phyloP scores from a whole-genome alignment of 2,113 vertebrate species.

The Herpailurus yagouaroundi region DNA sequence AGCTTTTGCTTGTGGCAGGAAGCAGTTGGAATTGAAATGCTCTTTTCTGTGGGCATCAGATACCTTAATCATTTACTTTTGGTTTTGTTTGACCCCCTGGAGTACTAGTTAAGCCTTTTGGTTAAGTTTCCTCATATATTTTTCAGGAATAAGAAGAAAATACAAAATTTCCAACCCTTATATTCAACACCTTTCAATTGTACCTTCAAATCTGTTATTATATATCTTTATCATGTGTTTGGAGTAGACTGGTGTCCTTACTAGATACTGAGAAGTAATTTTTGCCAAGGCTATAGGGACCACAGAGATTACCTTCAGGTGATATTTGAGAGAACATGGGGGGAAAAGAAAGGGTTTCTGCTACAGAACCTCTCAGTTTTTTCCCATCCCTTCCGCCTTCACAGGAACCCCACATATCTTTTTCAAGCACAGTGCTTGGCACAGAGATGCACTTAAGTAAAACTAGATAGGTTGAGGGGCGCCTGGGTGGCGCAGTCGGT shows the following conservation, averaged over 20 bases:
- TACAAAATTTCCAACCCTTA: neutral
- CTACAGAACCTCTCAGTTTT: neutral
- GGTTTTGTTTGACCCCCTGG: neutral
- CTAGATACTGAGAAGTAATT: neutral
- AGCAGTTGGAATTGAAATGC: neutral
- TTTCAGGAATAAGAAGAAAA: constrained; percentile 22
- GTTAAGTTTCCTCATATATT: neutral
- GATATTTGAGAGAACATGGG: neutral
- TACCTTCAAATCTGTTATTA: neutral
- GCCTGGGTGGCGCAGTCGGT: no score
- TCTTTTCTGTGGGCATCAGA: neutral
- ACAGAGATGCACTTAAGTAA: neutral
- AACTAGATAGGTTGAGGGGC: neutral
- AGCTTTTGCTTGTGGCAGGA: neutral
- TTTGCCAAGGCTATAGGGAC: neutral
- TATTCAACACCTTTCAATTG: constrained; percentile 1
- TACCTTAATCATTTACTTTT: neutral
- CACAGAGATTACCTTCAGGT: neutral
- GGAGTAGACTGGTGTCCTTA: neutral
- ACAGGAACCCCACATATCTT: neutral
- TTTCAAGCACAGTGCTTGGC: neutral
- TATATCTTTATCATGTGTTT: neutral
- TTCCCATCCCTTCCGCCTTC: neutral
- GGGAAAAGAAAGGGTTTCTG: neutral
- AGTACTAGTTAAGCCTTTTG: neutral